A percentile compares a stretch with the other conserved stretches of the same genome.
Conservation (phyloP, 2,888 invertebrate genomes). For the Belgica antarctica region DNA sequence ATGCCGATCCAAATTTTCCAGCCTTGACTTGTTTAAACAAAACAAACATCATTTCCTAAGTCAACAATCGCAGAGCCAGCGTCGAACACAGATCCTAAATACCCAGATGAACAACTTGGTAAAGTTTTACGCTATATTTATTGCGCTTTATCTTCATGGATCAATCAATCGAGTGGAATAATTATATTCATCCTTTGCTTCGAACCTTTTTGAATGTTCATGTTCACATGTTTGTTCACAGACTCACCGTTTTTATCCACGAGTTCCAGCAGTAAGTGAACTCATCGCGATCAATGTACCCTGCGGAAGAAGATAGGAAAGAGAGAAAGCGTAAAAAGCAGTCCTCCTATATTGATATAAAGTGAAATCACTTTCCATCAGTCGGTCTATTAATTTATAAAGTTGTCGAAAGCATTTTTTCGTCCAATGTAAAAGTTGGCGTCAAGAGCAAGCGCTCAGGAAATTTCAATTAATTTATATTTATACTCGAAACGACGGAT, state of each 20-base stretch:
- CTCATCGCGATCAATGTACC: conserved; percentile 75
- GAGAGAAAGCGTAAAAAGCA: not conserved
- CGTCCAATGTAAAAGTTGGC: not conserved
- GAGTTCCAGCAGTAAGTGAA: conserved; percentile 85
- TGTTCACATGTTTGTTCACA: not conserved
- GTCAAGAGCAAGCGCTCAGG: not conserved
- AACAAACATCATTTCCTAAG: too few species aligned
- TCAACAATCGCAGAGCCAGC: too few species aligned
- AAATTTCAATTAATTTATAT: conserved; percentile 28
- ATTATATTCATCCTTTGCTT: conserved; percentile 10
- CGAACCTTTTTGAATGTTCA: not conserved
- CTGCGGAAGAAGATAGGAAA: conserved; percentile 49
- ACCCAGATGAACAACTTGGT: not conserved
- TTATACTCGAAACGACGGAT: not conserved
- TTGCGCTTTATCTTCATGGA: not conserved
- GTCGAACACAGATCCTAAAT: not conserved
- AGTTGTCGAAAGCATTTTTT: not conserved
- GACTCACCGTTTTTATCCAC: conserved; percentile 79
- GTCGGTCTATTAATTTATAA: not conserved
- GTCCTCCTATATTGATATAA: not conserved
- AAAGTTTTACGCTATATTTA: not conserved
- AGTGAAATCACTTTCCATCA: not conserved
- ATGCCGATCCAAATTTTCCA: too few species aligned
- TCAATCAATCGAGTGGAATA: conserved; percentile 23
- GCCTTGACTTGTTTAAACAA: too few species aligned